Evolutionary conservation across 2,888 invertebrate genomes (phyloP).

Genomic region (Melieria crassipennis): DNA sequence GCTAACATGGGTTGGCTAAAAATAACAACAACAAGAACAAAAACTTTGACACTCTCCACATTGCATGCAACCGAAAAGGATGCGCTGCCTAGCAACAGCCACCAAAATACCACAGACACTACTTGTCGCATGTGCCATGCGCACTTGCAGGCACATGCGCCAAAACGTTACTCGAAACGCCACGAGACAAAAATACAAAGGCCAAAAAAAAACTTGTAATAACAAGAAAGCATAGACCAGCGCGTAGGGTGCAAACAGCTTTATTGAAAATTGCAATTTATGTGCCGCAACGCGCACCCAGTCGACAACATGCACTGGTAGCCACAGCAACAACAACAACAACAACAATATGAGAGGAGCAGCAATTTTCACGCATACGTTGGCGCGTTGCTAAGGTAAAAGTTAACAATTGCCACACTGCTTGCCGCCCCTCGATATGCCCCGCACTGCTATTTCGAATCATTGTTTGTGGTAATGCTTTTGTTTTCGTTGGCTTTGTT

Average conservation of each 20-base stretch:
- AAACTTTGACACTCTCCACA: not conserved
- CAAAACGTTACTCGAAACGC: too few relatives aligned
- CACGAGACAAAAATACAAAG: not conserved
- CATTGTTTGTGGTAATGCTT: not conserved
- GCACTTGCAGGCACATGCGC: too few relatives aligned
- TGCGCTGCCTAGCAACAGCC: not conserved
- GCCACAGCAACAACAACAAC: too few relatives aligned
- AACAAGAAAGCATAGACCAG: not conserved
- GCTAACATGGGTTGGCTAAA: too few relatives aligned
- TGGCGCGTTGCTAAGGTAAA: not conserved
- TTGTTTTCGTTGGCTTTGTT: not conserved
- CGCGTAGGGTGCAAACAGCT: slow-evolving; percentile 26
- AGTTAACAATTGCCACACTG: slow-evolving; percentile 5
- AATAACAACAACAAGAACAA: too few relatives aligned
- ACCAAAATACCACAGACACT: too few relatives aligned
- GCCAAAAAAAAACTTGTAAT: not conserved
- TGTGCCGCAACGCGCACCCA: slow-evolving; percentile 8
- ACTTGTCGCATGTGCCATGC: too few relatives aligned
- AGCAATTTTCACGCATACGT: too few relatives aligned
- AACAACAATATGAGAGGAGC: too few relatives aligned
- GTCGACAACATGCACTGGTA: not conserved
- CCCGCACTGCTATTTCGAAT: too few relatives aligned
- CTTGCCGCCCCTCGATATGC: not conserved
- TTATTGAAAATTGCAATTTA: slow-evolving; percentile 35
- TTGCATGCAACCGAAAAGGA: not conserved